Evolutionary conservation across 2,888 invertebrate species (phyloP).

Genomic region (Agrotis puta): DNA sequence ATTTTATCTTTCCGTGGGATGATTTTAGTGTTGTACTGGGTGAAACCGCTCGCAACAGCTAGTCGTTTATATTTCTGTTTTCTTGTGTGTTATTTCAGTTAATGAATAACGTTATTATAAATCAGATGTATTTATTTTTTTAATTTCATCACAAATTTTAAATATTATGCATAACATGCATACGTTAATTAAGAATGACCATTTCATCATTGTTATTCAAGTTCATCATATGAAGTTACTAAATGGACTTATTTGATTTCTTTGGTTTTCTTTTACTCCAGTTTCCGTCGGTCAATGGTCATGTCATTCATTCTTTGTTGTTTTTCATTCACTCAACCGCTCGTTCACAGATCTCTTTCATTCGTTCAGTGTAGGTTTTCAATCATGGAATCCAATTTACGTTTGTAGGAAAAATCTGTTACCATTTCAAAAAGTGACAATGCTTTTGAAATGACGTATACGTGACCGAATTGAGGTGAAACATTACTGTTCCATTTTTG

Average conservation of each 20-base stretch:
- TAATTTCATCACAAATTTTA: no score
- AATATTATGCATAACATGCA: slow-evolving; percentile 35
- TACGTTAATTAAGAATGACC: slow-evolving; percentile 33
- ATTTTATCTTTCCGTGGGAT: no score
- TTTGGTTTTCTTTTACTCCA: neutral
- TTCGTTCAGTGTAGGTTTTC: slow-evolving; percentile 41
- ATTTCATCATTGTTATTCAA: slow-evolving; percentile 64
- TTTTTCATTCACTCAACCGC: slow-evolving; percentile 33
- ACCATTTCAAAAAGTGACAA: slow-evolving; percentile 24
- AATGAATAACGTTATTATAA: no score
- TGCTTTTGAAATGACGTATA: slow-evolving; percentile 19
- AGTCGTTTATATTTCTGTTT: no score
- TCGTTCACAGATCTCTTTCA: slow-evolving; percentile 26
- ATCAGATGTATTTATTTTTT: no score
- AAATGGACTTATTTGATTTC: neutral
- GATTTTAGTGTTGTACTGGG: no score
- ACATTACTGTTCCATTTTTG: neutral
- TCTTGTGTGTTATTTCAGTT: no score
- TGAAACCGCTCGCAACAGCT: no score
- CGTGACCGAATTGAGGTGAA: neutral
- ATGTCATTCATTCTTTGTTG: slow-evolving; percentile 23
- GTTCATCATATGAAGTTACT: slow-evolving; percentile 47
- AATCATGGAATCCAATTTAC: slow-evolving; percentile 53
- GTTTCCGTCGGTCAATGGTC: slow-evolving; percentile 11
- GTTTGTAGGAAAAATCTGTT: slow-evolving; percentile 38